Evolutionary conservation across 2,797 vertebrate genomes (phyloP).

Genomic region (Fistularia commersonii): DNA sequence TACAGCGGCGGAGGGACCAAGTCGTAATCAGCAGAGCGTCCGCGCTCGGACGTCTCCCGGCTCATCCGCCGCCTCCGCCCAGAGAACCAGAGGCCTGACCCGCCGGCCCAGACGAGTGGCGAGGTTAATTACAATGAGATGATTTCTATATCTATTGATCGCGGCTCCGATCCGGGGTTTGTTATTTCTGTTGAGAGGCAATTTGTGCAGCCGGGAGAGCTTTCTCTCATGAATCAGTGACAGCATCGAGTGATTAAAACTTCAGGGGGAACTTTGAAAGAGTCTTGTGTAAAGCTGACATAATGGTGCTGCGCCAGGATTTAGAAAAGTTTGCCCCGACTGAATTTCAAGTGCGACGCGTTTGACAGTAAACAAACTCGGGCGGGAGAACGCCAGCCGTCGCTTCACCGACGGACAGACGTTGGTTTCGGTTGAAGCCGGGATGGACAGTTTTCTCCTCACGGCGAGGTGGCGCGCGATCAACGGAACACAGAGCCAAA

Average conservation of each 20-base stretch:
- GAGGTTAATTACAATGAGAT: conserved; percentile 44
- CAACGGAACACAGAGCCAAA: too few relatives aligned
- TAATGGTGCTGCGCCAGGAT: conserved; percentile 29
- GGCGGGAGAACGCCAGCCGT: conserved; percentile 19
- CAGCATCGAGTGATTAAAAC: conserved; percentile 10
- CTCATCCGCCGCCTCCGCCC: too few relatives aligned
- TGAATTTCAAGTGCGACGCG: conserved; percentile 27
- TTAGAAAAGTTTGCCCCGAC: conserved; percentile 18
- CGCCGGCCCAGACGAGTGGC: conserved; percentile 6
- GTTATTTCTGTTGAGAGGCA: conserved; percentile 8
- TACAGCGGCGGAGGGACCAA: conserved; percentile 49
- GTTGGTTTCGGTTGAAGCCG: too few relatives aligned
- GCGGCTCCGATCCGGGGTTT: conserved; percentile 10
- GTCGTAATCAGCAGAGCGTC: too few relatives aligned
- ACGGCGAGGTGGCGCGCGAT: too few relatives aligned
- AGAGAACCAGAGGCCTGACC: too few relatives aligned
- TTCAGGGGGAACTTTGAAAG: conserved; percentile 25
- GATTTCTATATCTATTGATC: conserved; percentile 20
- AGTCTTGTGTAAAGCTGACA: conserved; percentile 29
- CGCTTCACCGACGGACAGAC: too few relatives aligned
- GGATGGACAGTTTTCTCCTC: too few relatives aligned
- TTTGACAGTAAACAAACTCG: conserved; percentile 19
- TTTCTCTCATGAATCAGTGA: conserved; percentile 9
- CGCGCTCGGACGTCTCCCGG: too few relatives aligned
- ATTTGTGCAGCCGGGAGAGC: conserved; percentile 21